phyloP scores from a whole-genome alignment of 2,888 invertebrate genomes.

The Monochamus alternatus region DNA sequence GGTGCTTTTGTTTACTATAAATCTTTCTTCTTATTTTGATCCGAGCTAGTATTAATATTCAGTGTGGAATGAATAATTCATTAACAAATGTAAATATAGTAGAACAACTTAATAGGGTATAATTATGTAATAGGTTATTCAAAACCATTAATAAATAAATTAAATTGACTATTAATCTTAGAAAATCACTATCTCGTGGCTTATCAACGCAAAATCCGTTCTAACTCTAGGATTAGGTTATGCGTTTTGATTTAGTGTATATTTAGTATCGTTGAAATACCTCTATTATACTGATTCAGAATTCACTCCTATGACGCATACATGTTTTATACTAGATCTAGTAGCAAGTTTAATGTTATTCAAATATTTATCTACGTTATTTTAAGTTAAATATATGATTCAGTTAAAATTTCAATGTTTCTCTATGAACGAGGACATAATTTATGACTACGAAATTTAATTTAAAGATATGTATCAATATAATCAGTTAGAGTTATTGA shows the following conservation, averaged over 20 bases:
- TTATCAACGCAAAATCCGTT: conserved; percentile 21
- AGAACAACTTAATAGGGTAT: conserved; percentile 28
- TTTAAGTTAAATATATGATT: conserved; percentile 22
- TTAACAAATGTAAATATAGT: conserved; percentile 19
- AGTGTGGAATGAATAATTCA: conserved; percentile 37
- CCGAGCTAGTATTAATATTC: conserved; percentile 31
- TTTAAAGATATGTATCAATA: no score
- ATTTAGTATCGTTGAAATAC: background rate
- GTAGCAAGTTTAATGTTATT: no score
- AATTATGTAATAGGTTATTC: conserved; percentile 33
- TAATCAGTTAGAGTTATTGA: no score
- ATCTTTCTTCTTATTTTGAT: conserved; percentile 21
- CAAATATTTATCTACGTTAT: conserved; percentile 29
- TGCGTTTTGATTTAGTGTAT: background rate
- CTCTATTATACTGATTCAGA: background rate
- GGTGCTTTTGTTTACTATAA: conserved; percentile 22
- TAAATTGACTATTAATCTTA: conserved; percentile 37
- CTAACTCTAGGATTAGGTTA: background rate
- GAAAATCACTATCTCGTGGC: conserved; percentile 16
- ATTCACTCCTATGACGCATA: background rate
- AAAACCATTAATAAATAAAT: conserved; percentile 23
- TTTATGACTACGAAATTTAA: no score
- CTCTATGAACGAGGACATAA: no score
- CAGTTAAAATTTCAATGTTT: no score
- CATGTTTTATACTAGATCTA: no score